phyloP scores from a whole-genome alignment of 2,113 vertebrate genomes.

The Hydrolagus affinis region DNA sequence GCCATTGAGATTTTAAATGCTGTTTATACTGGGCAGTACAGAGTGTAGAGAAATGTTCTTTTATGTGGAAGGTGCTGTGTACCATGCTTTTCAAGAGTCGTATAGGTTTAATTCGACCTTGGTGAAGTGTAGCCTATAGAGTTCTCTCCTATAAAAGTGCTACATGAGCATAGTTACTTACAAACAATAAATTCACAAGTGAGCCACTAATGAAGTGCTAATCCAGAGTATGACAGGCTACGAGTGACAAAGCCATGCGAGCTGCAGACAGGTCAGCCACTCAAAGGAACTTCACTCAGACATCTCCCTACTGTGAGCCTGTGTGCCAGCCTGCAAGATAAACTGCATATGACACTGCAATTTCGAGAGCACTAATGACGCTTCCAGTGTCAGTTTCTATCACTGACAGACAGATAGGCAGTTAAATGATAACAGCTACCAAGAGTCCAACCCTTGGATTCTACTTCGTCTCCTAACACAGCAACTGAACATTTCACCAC shows the following conservation, averaged over 20 bases:
- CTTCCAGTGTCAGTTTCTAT: constrained; percentile 2
- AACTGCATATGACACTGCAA: background rate
- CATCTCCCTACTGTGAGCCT: background rate
- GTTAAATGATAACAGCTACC: background rate
- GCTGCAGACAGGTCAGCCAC: background rate
- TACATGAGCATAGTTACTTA: background rate
- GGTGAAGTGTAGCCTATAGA: background rate
- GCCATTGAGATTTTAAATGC: background rate
- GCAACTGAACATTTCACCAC: background rate
- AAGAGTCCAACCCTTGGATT: background rate
- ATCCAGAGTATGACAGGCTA: background rate
- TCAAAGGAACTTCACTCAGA: background rate
- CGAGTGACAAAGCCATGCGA: background rate
- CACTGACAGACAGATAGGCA: background rate
- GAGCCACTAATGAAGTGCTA: background rate
- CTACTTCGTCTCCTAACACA: background rate
- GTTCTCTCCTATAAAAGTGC: background rate
- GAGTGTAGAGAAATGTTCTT: no score
- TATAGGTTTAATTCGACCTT: background rate
- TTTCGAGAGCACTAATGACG: no score
- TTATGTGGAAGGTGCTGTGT: background rate
- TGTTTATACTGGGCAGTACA: no score
- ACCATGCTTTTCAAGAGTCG: background rate
- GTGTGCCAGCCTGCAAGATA: constrained; percentile 1
- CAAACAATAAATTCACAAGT: background rate